These are phyloP conservation scores for Megalurothrips usitatus DNA, from an alignment of 2,888 invertebrate genomes.

Conservation along the genomic window DNA sequence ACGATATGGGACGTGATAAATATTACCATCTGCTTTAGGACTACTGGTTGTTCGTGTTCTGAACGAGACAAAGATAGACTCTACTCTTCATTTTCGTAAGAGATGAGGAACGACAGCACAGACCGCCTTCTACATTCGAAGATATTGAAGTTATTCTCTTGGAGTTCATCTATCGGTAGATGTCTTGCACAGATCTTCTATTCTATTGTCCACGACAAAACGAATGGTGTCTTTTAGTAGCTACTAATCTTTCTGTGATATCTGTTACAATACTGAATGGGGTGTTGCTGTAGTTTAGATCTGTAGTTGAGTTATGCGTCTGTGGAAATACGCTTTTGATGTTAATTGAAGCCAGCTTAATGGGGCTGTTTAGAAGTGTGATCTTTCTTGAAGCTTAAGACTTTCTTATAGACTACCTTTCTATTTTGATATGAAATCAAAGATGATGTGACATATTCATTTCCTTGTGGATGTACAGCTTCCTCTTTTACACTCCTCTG, in stretches of 20 bases:
- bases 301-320: slow-evolving; percentile 13
- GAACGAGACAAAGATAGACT: too few relatives aligned
- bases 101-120: too few relatives aligned
- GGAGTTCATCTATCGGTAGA: too few relatives aligned
- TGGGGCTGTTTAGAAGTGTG: slow-evolving; percentile 22
- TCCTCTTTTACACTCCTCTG: background rate
- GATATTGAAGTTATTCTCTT: too few relatives aligned
- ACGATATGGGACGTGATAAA: too few relatives aligned
- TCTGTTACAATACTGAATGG: slow-evolving; percentile 23
- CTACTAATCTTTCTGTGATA: slow-evolving; percentile 23
- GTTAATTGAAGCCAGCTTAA: slow-evolving; percentile 24
- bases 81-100: too few relatives aligned
- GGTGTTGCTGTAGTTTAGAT: slow-evolving; percentile 22
- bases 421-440: slow-evolving; percentile 4
- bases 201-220: background rate
- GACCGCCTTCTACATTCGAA: too few relatives aligned
- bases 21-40: too few relatives aligned
- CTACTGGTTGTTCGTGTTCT: too few relatives aligned
- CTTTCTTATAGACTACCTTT: slow-evolving; percentile 11
- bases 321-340: slow-evolving; percentile 25
- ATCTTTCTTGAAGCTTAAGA: slow-evolving; percentile 25
- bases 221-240: slow-evolving; percentile 6
- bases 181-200: background rate
- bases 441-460: background rate
- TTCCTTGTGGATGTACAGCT: background rate